Percentiles rank a stretch among this genome's conserved stretches.
Evolutionary conservation across 2,888 invertebrate species (phyloP).

Genomic region (Choreutis nemorana): DNA sequence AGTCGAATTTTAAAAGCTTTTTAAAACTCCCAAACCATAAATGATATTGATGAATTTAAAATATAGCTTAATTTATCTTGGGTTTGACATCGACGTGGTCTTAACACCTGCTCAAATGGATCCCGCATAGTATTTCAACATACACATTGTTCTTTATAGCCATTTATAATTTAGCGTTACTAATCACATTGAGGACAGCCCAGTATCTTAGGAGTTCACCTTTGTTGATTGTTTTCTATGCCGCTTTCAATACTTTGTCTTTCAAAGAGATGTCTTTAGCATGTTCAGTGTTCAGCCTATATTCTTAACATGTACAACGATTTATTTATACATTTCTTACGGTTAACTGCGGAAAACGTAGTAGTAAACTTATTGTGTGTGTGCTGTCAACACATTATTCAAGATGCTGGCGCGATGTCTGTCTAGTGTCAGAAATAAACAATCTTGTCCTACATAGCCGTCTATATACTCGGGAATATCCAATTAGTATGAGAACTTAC

Average conservation of each 20-base stretch:
- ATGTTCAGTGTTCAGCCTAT: no score
- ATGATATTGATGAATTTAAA: background rate
- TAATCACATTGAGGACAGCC: no score
- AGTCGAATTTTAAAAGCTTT: no score
- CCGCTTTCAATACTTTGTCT: no score
- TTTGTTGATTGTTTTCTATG: slow-evolving; percentile 6
- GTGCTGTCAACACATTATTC: slow-evolving; percentile 21
- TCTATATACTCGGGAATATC: slow-evolving; percentile 31
- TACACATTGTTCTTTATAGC: slow-evolving; percentile 14
- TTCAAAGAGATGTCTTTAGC: no score
- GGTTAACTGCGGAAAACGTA: no score
- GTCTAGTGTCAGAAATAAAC: slow-evolving; percentile 39
- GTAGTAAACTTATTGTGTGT: no score
- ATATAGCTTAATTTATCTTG: slow-evolving; percentile 6
- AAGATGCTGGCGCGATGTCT: slow-evolving; percentile 25
- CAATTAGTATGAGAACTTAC: slow-evolving; percentile 20
- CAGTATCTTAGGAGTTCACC: slow-evolving; percentile 7
- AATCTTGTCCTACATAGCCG: slow-evolving; percentile 38
- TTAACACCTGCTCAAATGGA: slow-evolving; percentile 13
- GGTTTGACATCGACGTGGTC: slow-evolving; percentile 9
- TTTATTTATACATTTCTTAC: no score
- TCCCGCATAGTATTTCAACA: slow-evolving; percentile 8
- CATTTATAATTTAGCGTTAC: slow-evolving; percentile 13
- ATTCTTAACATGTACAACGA: no score
- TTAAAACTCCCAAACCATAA: no score